These are phyloP conservation scores for Dinocampus coccinellae DNA, from an alignment of 2,888 invertebrate species.

Conservation along the genomic window DNA sequence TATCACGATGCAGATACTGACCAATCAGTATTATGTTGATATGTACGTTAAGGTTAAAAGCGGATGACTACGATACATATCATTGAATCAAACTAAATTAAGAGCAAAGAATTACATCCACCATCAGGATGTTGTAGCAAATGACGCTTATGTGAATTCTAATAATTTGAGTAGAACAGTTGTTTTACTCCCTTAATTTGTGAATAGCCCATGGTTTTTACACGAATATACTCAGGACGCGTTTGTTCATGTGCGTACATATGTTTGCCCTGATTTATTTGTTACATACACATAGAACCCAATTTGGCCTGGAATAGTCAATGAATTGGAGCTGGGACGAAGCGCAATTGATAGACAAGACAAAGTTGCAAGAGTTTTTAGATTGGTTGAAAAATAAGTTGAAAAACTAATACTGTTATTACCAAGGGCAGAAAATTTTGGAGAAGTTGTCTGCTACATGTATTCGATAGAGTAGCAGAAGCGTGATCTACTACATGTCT, in stretches of 20 bases:
- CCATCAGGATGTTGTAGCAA: not conserved
- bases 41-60: conserved; percentile 16
- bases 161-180: not conserved
- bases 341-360: not conserved
- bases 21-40: not conserved
- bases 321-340: not conserved
- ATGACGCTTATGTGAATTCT: not conserved
- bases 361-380: not conserved
- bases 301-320: not conserved
- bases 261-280: not conserved
- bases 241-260: not conserved
- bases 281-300: not conserved
- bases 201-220: not conserved
- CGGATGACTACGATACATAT: not conserved
- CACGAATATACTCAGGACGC: conserved; percentile 10
- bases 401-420: not conserved
- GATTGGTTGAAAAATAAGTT: not conserved
- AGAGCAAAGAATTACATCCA: conserved; percentile 12
- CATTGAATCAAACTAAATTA: not conserved
- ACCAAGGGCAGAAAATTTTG: not conserved
- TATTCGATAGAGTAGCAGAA: not conserved
- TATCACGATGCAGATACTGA: not conserved
- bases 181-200: not conserved
- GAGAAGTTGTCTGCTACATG: not conserved
- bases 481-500: not conserved